Base-by-base conservation (phyloP, 1,140 invertebrate species). In the Himalopsyche phryganea region DNA sequence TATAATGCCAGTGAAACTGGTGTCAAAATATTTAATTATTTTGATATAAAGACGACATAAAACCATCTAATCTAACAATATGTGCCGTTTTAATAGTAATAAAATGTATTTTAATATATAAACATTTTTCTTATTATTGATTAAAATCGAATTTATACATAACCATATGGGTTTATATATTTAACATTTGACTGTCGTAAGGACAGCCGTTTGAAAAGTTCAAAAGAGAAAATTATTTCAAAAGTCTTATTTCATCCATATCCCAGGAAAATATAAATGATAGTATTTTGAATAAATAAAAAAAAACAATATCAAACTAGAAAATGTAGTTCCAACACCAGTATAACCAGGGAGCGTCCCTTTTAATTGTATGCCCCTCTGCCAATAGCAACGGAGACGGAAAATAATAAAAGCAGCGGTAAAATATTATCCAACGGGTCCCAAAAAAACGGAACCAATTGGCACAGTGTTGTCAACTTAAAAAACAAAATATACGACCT, bases 361-460 rank as follows among this genome's bases (percentile, higher is more conserved):
- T 28, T 28, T 28, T 28, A 28, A 28, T 28, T 28, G 23, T 28
- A 9, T 9, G 23, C 9, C 23, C 23, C 23, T 28, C 23, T 28
- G 23, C 23, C 23, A 9, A 28, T 28, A 28, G 23, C 23, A 28
- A 58, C 35, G 55, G 38, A 44, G 50, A 56, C 48, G 56, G 51
- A 41, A 28, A 28, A 28, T 51, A 52, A 42, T 42, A 44, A 38
- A 63, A 63, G 61, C 61, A 28, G 41, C 58, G 60, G 45, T 63
- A 57, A 60, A 28, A 9, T 28, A 28, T 45, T 45, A 66, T 71
- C 72, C 74, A 71, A 74, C 73, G 68, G 73, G 72, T 73, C 73
- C 76, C 74, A 68, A 66, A 65, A 62, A 56, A 61, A 63, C 69
- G 74, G 76, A 77, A 78, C 76, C 76, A 77, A 78, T 77, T 76